These are phyloP conservation scores for Oxygymnocypris stewartii DNA, from an alignment of 2,113 vertebrate genomes.

Conservation along the genomic window DNA sequence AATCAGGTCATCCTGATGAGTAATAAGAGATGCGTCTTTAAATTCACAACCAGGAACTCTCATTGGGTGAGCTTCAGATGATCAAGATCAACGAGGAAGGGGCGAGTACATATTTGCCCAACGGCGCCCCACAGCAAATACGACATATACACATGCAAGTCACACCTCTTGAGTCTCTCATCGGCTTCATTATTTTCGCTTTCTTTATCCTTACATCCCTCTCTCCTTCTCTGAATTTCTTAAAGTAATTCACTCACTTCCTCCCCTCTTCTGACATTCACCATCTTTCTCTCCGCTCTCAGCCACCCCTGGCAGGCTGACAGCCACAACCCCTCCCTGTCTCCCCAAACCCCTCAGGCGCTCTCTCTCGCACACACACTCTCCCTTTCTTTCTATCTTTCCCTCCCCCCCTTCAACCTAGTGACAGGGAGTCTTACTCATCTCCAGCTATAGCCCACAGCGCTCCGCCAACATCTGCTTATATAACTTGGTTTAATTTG, in stretches of 20 bases:
- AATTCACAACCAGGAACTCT: constrained; percentile 24
- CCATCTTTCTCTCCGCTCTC: constrained; percentile 47
- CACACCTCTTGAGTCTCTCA: not conserved
- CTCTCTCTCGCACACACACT: constrained; percentile 46
- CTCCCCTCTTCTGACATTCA: constrained; percentile 32
- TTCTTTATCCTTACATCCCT: constrained; percentile 29
- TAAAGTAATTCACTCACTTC: constrained; percentile 47
- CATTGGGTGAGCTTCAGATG: constrained; percentile 31
- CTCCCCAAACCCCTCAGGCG: constrained; percentile 54
- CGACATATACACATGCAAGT: not conserved
- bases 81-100: not conserved
- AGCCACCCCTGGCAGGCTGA: constrained; percentile 54
- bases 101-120: constrained; percentile 24
- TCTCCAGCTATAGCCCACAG: constrained; percentile 65
- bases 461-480: constrained; percentile 70
- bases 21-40: not conserved
- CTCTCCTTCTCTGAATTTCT: constrained; percentile 43
- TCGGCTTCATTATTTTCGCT: constrained; percentile 17
- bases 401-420: constrained; percentile 58
- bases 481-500: constrained; percentile 74
- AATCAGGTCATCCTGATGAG: constrained; percentile 11
- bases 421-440: constrained; percentile 63
- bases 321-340: constrained; percentile 47
- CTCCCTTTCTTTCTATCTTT: constrained; percentile 48
- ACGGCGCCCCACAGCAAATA: constrained; percentile 7